Percentiles rank a stretch among this genome's conserved stretches.
Conservation (phyloP, 1,140 invertebrate species). For the Trigoniulus corallinus region DNA sequence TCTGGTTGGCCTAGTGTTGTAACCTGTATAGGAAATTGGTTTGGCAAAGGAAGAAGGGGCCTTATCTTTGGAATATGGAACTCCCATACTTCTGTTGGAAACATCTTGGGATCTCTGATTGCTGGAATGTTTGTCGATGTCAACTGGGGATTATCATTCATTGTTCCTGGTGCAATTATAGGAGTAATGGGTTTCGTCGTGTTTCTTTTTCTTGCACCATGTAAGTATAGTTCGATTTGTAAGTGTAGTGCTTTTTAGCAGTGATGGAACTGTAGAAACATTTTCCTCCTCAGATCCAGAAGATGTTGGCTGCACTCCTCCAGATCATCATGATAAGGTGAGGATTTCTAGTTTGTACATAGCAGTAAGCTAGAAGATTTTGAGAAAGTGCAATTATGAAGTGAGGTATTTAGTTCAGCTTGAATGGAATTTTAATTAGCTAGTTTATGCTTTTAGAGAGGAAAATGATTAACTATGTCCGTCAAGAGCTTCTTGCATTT, state of each 20-base stretch:
- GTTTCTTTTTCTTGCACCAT: constrained; percentile 61
- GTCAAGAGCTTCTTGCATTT: too few species aligned
- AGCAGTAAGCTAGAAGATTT: neutral
- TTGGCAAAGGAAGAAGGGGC: constrained; percentile 62
- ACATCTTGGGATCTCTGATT: constrained; percentile 73
- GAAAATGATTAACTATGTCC: too few species aligned
- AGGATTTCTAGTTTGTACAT: neutral
- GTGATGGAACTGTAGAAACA: neutral
- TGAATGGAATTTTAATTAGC: too few species aligned
- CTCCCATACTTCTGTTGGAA: constrained; percentile 88
- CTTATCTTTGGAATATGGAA: constrained; percentile 92
- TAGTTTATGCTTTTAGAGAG: too few species aligned
- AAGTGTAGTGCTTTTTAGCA: constrained; percentile 1
- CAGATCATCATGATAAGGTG: constrained; percentile 19
- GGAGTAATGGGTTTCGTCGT: constrained; percentile 53
- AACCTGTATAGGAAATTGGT: constrained; percentile 86
- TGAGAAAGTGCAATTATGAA: too few species aligned
- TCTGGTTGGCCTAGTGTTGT: constrained; percentile 90
- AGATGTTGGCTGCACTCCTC: constrained; percentile 43
- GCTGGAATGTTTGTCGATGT: constrained; percentile 66
- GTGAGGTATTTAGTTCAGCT: too few species aligned
- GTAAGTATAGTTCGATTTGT: constrained; percentile 16
- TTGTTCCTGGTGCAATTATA: constrained; percentile 79
- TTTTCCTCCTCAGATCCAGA: constrained; percentile 40
- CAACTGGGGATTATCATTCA: constrained; percentile 83